Evolutionary conservation across 2,888 invertebrate species (phyloP), one percentile per base, ranked within the genome.

Genomic region (Mactromeris polynyma): DNA sequence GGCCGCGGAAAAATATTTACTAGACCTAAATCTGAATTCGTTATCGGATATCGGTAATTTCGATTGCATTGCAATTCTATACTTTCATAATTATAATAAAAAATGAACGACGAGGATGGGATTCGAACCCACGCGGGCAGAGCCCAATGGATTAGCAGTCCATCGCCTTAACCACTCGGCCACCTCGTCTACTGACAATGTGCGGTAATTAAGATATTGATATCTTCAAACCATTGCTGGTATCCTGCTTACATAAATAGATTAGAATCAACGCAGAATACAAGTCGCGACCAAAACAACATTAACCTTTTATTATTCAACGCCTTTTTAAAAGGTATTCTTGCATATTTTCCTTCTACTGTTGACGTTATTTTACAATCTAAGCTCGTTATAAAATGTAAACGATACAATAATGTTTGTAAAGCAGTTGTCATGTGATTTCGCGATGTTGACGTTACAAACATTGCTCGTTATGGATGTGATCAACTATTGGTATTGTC

Each of bases 81-180:
- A n/a, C n/a, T n/a, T n/a, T n/a, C n/a, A n/a, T n/a, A n/a, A n/a
- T n/a, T n/a, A n/a, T 69, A 77, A 78, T n/a, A 73, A 73, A 73
- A 17, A 89, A 86, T 89, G 90, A 42, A 85, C 96, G 95, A 95
- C 95, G 95, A 95, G 95, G 98, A 98, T 98, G 98, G 98, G 98
- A 98, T 98, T 98, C 98, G 98, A 98, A 98, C 98, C 98, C 98
- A 98, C 98, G 98, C 98, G 98, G 98, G 98, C 98, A 98, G 98
- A 98, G 98, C 98, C 98, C 98, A 98, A 98, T 98, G 98, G 98
- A 98, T 98, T 98, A 98, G 98, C 98, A 98, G 98, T 98, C 98
- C 98, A 98, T 98, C 98, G 98, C 98, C 98, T 98, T 98, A 98
- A 98, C 98, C 98, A 98, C 98, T 98, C 98, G 98, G 98, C 98